These are phyloP conservation scores for Macaria notata DNA, from an alignment of 2,888 invertebrate genomes.

Conservation along the genomic window DNA sequence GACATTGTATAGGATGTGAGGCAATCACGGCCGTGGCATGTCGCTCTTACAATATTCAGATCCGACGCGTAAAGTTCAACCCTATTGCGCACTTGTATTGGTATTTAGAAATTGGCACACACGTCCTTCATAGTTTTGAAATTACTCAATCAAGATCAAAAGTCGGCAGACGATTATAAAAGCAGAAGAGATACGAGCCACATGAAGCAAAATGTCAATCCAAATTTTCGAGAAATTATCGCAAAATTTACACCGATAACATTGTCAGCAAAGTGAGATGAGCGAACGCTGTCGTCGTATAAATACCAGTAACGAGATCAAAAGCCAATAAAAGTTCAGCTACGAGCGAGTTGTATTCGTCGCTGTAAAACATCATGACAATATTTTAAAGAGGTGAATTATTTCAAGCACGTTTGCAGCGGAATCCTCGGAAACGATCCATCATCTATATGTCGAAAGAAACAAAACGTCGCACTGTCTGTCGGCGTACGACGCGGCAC, in stretches of 20 bases:
- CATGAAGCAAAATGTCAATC: too few species aligned
- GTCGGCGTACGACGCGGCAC: constrained; percentile 41
- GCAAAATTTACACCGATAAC: background rate
- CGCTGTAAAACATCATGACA: constrained; percentile 25
- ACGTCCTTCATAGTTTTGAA: too few species aligned
- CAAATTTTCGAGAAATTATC: too few species aligned
- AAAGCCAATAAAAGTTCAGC: constrained; percentile 27
- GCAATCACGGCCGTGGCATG: constrained; percentile 14
- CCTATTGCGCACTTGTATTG: background rate
- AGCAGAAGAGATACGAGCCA: too few species aligned
- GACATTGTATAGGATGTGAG: constrained; percentile 18
- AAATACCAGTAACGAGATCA: constrained; percentile 29
- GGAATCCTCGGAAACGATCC: constrained; percentile 45
- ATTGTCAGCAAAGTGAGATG: constrained; percentile 9
- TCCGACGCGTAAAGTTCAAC: background rate
- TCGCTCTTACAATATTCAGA: background rate
- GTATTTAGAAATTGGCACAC: too few species aligned
- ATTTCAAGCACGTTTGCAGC: constrained; percentile 27
- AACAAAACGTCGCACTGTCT: constrained; percentile 32
- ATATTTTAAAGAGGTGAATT: constrained; percentile 29
- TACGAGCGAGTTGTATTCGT: constrained; percentile 24
- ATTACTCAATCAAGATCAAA: too few species aligned
- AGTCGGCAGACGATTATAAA: too few species aligned
- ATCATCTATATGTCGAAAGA: constrained; percentile 46
- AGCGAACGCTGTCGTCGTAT: constrained; percentile 23